Evolutionary conservation across 53 echinoderm and acorn worm genomes (phyloP).

Genomic region (Astropecten irregularis): DNA sequence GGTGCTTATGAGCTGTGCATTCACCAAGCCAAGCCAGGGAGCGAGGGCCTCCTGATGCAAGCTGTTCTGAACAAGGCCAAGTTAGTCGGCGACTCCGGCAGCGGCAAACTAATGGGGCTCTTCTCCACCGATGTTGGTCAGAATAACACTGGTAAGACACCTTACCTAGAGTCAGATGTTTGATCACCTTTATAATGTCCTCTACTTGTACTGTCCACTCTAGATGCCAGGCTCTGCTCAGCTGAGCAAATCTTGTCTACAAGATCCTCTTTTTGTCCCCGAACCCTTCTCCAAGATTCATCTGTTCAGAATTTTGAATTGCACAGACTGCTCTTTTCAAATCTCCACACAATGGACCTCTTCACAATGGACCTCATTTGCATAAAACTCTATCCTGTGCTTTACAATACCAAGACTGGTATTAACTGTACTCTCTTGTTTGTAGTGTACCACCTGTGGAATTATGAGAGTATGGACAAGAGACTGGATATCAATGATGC

Average conservation of each 20-base stretch:
- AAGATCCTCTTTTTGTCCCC: background rate
- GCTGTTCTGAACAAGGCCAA: conserved; percentile 51
- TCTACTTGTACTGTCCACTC: background rate
- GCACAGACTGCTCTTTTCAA: no score
- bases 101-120: conserved; percentile 78
- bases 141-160: conserved; percentile 63
- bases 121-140: conserved; percentile 78
- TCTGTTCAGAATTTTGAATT: no score
- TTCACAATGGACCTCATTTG: no score
- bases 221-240: background rate
- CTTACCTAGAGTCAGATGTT: background rate
- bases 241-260: no score
- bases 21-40: conserved; percentile 59
- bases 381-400: no score
- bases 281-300: background rate
- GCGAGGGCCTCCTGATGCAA: conserved; percentile 26
- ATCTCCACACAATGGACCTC: no score
- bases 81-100: conserved; percentile 15
- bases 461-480: conserved; percentile 70
- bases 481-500: conserved; percentile 44
- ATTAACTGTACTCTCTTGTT: no score
- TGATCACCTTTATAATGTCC: no score
- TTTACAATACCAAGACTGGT: no score
- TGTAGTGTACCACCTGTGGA: conserved; percentile 88
- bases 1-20: conserved; percentile 80